A percentile compares a stretch with the other conserved stretches of the same genome.
Conservation (phyloP, 2,113 vertebrate species). For the Etia nguti region DNA sequence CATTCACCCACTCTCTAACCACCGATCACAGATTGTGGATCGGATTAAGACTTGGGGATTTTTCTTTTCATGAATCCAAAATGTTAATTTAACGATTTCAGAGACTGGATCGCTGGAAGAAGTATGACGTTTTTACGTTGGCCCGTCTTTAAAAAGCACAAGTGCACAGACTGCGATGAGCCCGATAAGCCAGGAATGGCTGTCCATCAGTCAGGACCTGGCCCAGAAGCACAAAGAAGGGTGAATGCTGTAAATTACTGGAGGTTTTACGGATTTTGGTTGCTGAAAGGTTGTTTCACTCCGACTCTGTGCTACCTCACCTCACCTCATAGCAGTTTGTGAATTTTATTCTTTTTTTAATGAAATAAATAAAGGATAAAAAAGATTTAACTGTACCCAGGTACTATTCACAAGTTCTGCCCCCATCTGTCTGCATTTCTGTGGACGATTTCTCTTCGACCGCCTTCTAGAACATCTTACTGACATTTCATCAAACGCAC, state of each 20-base stretch:
- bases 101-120: not conserved
- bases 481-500: not conserved
- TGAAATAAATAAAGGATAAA: not conserved
- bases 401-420: not conserved
- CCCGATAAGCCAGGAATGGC: fast-evolving
- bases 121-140: not conserved
- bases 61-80: not conserved
- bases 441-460: not conserved
- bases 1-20: not conserved
- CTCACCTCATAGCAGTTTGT: not conserved
- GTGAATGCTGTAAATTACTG: too few relatives aligned
- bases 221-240: too few relatives aligned
- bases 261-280: too few relatives aligned
- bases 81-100: not conserved
- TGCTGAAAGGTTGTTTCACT: not conserved
- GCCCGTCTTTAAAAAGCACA: not conserved
- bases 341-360: not conserved
- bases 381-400: not conserved
- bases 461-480: not conserved
- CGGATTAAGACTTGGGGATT: not conserved
- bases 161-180: not conserved
- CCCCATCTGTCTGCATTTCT: not conserved
- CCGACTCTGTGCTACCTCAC: fast-evolving
- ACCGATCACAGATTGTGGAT: not conserved
- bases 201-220: not conserved